A percentile compares a stretch with the other conserved stretches of the same genome.
Conservation (phyloP, 2,888 invertebrate species). For the Eupithecia abbreviata region DNA sequence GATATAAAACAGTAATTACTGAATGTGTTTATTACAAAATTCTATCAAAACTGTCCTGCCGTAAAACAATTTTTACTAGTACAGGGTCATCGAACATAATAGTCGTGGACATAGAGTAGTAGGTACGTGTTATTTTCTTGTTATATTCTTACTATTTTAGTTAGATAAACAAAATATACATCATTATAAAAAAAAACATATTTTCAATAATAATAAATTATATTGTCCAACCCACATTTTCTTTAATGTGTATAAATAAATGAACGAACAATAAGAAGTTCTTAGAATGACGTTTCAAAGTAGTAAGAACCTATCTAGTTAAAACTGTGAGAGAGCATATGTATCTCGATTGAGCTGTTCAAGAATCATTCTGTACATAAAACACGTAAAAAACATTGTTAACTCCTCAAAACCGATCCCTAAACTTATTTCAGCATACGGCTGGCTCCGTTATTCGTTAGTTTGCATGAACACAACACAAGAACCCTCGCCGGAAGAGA, state of each 20-base stretch:
- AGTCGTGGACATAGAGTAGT: too few relatives aligned
- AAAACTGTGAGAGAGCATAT: too few relatives aligned
- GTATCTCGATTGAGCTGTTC: neutral
- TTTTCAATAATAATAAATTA: too few relatives aligned
- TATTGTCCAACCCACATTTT: too few relatives aligned
- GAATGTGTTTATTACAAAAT: neutral
- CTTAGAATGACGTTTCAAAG: neutral
- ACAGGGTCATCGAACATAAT: too few relatives aligned
- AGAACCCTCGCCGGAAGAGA: conserved; percentile 38
- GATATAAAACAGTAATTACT: neutral
- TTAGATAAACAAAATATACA: too few relatives aligned
- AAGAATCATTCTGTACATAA: neutral
- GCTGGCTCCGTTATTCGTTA: conserved; percentile 37
- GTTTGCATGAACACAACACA: conserved; percentile 45
- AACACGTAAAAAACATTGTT: conserved; percentile 5
- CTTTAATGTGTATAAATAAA: too few relatives aligned
- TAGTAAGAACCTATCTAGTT: neutral
- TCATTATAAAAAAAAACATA: too few relatives aligned
- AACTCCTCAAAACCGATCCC: conserved; percentile 20
- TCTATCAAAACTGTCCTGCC: neutral
- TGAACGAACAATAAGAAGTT: too few relatives aligned
- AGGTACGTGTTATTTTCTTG: too few relatives aligned
- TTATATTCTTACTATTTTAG: too few relatives aligned
- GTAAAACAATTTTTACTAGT: too few relatives aligned
- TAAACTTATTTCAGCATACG: conserved; percentile 26